These are phyloP conservation scores for Drosophila histrio DNA, from an alignment of 2,888 invertebrate genomes.

Conservation along the genomic window DNA sequence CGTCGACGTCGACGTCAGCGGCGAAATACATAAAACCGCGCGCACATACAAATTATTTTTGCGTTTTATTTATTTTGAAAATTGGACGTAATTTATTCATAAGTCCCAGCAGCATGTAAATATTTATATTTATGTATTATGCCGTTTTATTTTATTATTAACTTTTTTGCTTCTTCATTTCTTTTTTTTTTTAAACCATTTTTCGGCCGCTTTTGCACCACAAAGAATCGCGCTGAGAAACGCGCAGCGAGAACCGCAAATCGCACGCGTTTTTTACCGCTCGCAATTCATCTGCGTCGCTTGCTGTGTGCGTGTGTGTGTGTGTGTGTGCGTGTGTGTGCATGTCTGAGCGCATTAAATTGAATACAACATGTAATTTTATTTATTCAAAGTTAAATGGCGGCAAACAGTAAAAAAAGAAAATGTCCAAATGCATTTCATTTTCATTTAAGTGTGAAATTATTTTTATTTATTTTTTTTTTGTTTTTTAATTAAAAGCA, in stretches of 20 bases:
- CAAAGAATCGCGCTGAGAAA: conserved; percentile 29
- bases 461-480: conserved; percentile 26
- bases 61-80: conserved; percentile 77
- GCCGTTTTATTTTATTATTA: conserved; percentile 49
- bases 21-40: conserved; percentile 39
- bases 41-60: conserved; percentile 72
- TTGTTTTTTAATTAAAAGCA: conserved; percentile 71
- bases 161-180: not conserved
- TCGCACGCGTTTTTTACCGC: conserved; percentile 42
- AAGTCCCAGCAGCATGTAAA: conserved; percentile 70
- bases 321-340: conserved; percentile 14
- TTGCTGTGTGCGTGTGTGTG: not conserved
- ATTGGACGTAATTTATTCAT: conserved; percentile 76
- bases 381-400: conserved; percentile 72
- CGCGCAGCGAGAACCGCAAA: conserved; percentile 33
- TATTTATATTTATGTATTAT: conserved; percentile 76
- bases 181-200: conserved; percentile 1
- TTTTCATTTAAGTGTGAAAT: conserved; percentile 61
- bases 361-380: conserved; percentile 70
- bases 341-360: conserved; percentile 61
- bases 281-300: conserved; percentile 22
- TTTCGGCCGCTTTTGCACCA: conserved; percentile 30
- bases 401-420: conserved; percentile 44
- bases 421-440: conserved; percentile 58
- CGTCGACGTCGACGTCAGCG: not conserved